phyloP scores from a whole-genome alignment of 2,113 vertebrate species.

The Callionymus lyra region DNA sequence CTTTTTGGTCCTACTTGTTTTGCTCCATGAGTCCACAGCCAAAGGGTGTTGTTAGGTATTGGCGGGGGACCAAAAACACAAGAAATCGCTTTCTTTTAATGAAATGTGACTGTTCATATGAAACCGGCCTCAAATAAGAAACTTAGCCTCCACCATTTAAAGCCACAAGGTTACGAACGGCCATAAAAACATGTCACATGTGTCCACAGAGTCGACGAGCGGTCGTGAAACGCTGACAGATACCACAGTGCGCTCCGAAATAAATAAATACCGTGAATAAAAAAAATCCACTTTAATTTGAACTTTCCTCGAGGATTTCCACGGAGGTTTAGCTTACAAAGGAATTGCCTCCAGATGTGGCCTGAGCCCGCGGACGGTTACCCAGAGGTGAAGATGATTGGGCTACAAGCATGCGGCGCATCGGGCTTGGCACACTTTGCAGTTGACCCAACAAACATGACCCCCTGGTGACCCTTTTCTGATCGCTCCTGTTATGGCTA shows the following conservation, averaged over 20 bases:
- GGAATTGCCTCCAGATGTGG: constrained; percentile 57
- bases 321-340: constrained; percentile 13
- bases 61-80: constrained; percentile 31
- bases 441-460: constrained; percentile 59
- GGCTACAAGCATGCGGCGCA: constrained; percentile 26
- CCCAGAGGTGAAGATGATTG: constrained; percentile 14
- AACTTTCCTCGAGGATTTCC: constrained; percentile 32
- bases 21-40: constrained; percentile 10
- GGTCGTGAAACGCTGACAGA: constrained; percentile 29
- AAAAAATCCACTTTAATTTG: constrained; percentile 26
- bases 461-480: constrained; percentile 49
- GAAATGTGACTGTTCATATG: constrained; percentile 55
- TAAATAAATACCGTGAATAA: constrained; percentile 28
- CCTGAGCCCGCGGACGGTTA: constrained; percentile 27
- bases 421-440: constrained; percentile 54
- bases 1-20: constrained; percentile 7
- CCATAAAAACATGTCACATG: constrained; percentile 59
- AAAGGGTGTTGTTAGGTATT: constrained; percentile 32
- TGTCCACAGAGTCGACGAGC: constrained; percentile 41
- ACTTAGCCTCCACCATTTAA: constrained; percentile 33
- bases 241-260: constrained; percentile 14
- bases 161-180: constrained; percentile 43
- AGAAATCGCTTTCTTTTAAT: constrained; percentile 49
- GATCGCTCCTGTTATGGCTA: constrained; percentile 36
- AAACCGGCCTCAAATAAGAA: constrained; percentile 38